Evolutionary conservation across 2,888 invertebrate genomes (phyloP).

Genomic region (Cistogaster globosa): DNA sequence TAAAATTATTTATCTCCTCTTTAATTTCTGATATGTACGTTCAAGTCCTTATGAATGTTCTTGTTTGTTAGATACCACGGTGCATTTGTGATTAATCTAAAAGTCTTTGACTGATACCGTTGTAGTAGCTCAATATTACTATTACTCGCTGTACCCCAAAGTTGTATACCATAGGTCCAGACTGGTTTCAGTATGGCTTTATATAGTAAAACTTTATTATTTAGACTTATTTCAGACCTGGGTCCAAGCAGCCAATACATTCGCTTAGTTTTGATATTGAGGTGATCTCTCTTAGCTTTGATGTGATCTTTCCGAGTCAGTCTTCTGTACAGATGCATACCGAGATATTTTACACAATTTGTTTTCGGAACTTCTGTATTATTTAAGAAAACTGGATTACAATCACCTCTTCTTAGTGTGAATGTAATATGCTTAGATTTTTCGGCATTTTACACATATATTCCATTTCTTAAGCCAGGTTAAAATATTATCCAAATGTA

Average conservation of each 20-base stretch:
- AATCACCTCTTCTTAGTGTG: background rate
- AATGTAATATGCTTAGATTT: conserved; percentile 11
- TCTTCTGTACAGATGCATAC: background rate
- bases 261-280: background rate
- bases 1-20: background rate
- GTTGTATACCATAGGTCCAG: background rate
- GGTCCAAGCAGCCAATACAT: background rate
- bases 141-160: background rate
- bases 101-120: background rate
- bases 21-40: background rate
- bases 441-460: background rate
- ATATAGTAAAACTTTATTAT: background rate
- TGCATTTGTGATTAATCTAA: background rate
- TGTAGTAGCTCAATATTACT: background rate
- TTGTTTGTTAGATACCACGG: background rate
- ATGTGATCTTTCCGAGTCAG: background rate
- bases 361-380: no score
- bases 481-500: background rate
- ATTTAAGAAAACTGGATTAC: no score
- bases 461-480: conserved; percentile 23
- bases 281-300: background rate
- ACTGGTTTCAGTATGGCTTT: background rate
- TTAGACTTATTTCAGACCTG: background rate
- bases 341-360: no score
- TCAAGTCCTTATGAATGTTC: background rate